Evolutionary conservation across 2,113 vertebrate species (phyloP).

Genomic region (Chionis minor): DNA sequence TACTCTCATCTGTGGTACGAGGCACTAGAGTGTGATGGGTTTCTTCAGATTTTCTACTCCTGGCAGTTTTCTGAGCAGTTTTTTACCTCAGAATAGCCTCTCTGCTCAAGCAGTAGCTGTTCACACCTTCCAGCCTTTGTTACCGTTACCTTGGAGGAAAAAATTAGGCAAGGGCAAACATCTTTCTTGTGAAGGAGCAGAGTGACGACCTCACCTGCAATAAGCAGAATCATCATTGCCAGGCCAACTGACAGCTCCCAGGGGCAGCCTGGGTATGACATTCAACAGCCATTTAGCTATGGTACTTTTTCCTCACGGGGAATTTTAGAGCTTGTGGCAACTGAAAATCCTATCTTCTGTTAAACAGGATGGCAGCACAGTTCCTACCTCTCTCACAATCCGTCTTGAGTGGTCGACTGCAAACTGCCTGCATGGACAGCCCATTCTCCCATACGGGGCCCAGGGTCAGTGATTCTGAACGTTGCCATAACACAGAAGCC

Average conservation of each 20-base stretch:
- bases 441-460: fast-evolving
- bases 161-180: neutral
- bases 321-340: neutral
- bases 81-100: neutral
- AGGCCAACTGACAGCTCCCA: neutral
- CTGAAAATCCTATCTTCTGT: neutral
- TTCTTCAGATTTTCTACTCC: neutral
- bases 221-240: neutral
- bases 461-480: neutral
- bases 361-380: neutral
- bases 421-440: neutral
- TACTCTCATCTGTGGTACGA: neutral
- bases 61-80: neutral
- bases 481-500: neutral
- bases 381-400: neutral
- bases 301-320: neutral
- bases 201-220: neutral
- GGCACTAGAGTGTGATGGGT: neutral
- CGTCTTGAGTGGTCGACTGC: neutral
- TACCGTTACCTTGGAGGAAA: neutral
- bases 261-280: neutral
- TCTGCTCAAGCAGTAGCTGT: neutral
- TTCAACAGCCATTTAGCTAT: neutral
- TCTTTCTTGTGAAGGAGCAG: neutral
- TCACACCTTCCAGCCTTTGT: neutral